phyloP scores from a whole-genome alignment of 2,888 invertebrate genomes.

The Phyllotreta striolata region DNA sequence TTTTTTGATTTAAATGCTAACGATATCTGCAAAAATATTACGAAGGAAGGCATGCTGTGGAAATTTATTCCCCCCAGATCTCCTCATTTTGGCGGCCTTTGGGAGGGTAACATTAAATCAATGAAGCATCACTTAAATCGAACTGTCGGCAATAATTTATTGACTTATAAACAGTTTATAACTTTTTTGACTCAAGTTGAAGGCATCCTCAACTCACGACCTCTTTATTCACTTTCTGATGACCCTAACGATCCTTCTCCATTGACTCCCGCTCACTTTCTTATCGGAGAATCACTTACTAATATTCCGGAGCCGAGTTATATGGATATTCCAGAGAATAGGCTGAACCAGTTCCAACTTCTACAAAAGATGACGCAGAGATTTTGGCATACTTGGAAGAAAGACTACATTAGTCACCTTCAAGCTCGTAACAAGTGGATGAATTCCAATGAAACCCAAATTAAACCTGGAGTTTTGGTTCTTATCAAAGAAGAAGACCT shows the following conservation, averaged over 20 bases:
- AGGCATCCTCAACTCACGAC: constrained; percentile 49
- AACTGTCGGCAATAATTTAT: constrained; percentile 10
- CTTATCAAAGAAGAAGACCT: constrained; percentile 24
- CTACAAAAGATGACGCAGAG: constrained; percentile 42
- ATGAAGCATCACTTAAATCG: constrained; percentile 27
- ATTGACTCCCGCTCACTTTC: constrained; percentile 48
- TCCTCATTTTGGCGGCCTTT: constrained; percentile 26
- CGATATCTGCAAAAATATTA: not conserved
- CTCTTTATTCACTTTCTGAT: constrained; percentile 42
- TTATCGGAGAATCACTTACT: constrained; percentile 43
- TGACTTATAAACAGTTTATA: constrained; percentile 27
- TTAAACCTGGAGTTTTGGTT: constrained; percentile 8
- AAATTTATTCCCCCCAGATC: constrained; percentile 21
- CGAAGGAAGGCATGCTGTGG: constrained; percentile 8
- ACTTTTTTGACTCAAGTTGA: constrained; percentile 38
- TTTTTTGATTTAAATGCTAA: not conserved
- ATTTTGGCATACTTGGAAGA: constrained; percentile 42
- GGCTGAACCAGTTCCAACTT: constrained; percentile 41
- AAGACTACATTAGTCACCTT: constrained; percentile 44
- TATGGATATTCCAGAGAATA: constrained; percentile 25
- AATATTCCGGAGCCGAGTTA: constrained; percentile 36
- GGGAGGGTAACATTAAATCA: constrained; percentile 17
- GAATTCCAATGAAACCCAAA: too few species aligned
- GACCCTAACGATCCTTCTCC: constrained; percentile 46
- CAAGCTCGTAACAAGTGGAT: constrained; percentile 37